Base-by-base conservation (phyloP, 2,888 invertebrate genomes). In the Lasioglossum calceatum region DNA sequence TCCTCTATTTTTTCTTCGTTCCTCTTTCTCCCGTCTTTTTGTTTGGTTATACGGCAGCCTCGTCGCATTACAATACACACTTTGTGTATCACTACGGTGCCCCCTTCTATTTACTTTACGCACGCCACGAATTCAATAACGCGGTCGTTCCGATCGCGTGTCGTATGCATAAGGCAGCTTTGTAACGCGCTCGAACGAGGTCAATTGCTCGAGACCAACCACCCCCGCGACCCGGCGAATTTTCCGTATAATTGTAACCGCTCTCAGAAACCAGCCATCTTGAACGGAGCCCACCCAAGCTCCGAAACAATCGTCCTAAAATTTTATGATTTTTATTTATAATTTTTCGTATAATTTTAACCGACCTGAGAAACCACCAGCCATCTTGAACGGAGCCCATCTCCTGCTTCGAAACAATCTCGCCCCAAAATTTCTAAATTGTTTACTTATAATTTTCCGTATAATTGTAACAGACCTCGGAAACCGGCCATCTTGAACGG, bases 51-150 rank as follows among this genome's bases (percentile, higher is more conserved):
- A 71, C 70, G 70, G 27, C 70, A 50, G 50, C 19, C 77, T 23
- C 39, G 47, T 27, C 36, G 50, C 77, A 78, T 78, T 79, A 70
- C 71, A 79, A 79, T 71, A 36, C 70, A 36, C 47, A 72, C 78
- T 23, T 23, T 76, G 64, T 64, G 27, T 67, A 77, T 77, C 73
- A 16, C 32, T 70, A 47, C 39, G 54, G 50, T 58, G 54, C 39
- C n/a, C 47, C 42, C 58, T 54, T 67, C 84, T 84, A 82, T 84
- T 84, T 82, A 78, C 82, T 75, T 67, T 70, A 39, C 32, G 77
- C 82, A 82, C 74, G 73, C 82, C 82, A 77, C 82, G 70, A 71
- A 82, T 82, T 84, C 84, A 84, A 84, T 84, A 84, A 74, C 74
- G 54, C 78, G 77, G 50, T 74, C 78, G 50, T 47, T 78, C 71